Percentiles rank a stretch among this genome's conserved stretches.
These are phyloP conservation scores for Choristoneura fumiferana DNA, from an alignment of 1,140 invertebrate genomes.

Conservation along the genomic window DNA sequence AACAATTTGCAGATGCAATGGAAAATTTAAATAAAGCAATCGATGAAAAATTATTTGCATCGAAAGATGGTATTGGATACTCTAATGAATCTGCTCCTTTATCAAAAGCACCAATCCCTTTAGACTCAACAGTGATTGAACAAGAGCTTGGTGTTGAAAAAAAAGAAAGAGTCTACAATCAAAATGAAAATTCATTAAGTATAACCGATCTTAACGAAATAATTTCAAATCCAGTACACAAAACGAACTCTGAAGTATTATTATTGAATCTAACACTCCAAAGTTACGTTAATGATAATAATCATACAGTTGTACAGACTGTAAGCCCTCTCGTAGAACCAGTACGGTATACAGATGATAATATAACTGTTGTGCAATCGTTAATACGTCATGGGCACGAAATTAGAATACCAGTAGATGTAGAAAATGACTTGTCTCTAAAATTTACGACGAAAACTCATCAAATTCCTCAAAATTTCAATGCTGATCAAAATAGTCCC, in stretches of 20 bases:
- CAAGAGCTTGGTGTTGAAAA: no score
- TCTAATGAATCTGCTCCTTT: no score
- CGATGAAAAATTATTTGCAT: no score
- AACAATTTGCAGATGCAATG: no score
- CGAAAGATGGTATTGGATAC: no score
- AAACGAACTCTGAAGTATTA: slow-evolving; percentile 17
- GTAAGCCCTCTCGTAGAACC: slow-evolving; percentile 25
- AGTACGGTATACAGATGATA: slow-evolving; percentile 26
- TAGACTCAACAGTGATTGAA: no score
- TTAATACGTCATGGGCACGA: slow-evolving; percentile 33
- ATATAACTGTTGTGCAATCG: slow-evolving; percentile 35
- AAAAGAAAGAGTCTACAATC: no score
- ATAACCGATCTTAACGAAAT: not conserved
- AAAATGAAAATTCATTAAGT: no score
- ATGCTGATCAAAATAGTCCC: slow-evolving; percentile 6
- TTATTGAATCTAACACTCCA: slow-evolving; percentile 34
- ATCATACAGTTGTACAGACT: slow-evolving; percentile 38
- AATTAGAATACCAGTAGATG: slow-evolving; percentile 48
- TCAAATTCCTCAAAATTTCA: slow-evolving; percentile 3
- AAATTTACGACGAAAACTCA: slow-evolving; percentile 28
- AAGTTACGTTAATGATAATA: slow-evolving; percentile 30
- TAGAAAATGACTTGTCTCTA: slow-evolving; percentile 36
- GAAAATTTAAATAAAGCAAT: no score
- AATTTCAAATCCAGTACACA: not conserved
- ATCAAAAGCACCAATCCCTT: no score